phyloP scores from a whole-genome alignment of 2,113 vertebrate genomes.

The Paramormyrops kingsleyae region DNA sequence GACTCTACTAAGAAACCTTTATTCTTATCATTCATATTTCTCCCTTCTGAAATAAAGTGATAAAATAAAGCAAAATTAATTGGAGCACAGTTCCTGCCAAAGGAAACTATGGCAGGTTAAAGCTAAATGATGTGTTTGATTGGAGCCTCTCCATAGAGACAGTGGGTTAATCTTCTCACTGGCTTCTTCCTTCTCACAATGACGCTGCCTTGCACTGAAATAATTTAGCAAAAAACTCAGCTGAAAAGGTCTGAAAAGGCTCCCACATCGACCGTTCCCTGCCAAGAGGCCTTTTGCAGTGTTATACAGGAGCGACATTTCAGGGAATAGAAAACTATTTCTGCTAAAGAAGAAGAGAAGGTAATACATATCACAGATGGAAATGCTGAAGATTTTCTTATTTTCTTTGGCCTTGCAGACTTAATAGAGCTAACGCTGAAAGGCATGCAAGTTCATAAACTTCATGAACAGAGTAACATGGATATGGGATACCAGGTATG shows the following conservation, averaged over 20 bases:
- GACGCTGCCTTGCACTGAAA: background rate
- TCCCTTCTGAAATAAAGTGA: background rate
- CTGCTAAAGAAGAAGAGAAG: conserved; percentile 11
- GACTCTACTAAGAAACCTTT: background rate
- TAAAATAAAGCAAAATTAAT: background rate
- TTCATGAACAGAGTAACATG: background rate
- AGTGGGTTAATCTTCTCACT: background rate
- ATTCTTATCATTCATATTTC: background rate
- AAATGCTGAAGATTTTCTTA: background rate
- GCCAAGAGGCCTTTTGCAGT: background rate
- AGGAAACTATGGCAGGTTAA: background rate
- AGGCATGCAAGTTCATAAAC: conserved; percentile 10
- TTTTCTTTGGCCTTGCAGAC: background rate
- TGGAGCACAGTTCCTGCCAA: background rate
- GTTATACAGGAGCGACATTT: background rate
- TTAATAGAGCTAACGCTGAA: background rate
- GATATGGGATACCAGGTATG: background rate
- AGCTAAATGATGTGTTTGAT: background rate
- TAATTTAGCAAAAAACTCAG: background rate
- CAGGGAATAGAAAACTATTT: conserved; percentile 22
- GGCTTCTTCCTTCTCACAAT: conserved; percentile 7
- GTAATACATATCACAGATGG: background rate
- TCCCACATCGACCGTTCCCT: background rate
- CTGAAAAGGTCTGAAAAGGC: background rate
- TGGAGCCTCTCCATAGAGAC: background rate